These are phyloP conservation scores for Polymixis flavicincta DNA, from an alignment of 2,888 invertebrate species.

Conservation along the genomic window DNA sequence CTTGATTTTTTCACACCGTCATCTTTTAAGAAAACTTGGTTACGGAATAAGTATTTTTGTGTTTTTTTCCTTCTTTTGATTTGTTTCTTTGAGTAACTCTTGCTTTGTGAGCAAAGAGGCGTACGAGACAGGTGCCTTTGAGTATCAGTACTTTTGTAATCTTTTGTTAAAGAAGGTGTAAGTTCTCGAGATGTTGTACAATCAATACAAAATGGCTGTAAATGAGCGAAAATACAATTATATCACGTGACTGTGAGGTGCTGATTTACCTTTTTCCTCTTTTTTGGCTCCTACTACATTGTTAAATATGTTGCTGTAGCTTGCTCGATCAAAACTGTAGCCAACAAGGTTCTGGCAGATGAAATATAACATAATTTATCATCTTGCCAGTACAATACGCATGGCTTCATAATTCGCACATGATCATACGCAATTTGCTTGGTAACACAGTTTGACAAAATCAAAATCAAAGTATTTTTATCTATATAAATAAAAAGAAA, in stretches of 20 bases:
- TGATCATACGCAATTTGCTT: not conserved
- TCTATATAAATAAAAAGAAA: no score
- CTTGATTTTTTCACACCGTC: conserved; percentile 59
- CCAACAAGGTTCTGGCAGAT: not conserved
- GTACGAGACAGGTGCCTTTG: conserved; percentile 31
- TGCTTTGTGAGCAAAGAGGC: conserved; percentile 51
- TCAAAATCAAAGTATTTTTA: no score
- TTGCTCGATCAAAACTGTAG: not conserved
- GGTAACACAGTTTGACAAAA: not conserved
- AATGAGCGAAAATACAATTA: conserved; percentile 3
- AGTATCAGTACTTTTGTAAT: conserved; percentile 41
- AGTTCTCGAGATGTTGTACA: conserved; percentile 9
- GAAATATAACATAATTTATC: not conserved
- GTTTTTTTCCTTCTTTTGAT: conserved; percentile 49
- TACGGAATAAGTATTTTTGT: conserved; percentile 50
- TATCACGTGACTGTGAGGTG: not conserved
- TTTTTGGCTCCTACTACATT: no score
- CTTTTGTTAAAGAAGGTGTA: conserved; percentile 39
- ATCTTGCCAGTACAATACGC: not conserved
- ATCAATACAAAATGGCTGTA: not conserved
- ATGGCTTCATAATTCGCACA: not conserved
- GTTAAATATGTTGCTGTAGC: not conserved
- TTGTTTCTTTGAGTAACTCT: conserved; percentile 59
- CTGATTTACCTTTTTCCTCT: not conserved
- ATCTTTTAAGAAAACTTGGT: conserved; percentile 60